phyloP scores from a whole-genome alignment of 92 coral and sea anemone species.

The Pocillopora grandis region DNA sequence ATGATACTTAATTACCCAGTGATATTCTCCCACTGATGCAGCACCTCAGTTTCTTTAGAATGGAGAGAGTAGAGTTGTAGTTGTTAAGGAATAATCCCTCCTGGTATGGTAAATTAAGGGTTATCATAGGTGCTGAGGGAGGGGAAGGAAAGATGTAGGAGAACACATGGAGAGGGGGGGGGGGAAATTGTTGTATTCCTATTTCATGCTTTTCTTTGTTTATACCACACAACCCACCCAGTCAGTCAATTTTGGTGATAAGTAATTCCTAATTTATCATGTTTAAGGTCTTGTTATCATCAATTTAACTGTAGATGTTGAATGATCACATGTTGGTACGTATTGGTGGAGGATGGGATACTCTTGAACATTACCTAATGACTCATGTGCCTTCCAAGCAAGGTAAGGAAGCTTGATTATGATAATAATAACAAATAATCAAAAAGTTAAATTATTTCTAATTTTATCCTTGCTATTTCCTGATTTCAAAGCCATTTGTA shows the following conservation, averaged over 20 bases:
- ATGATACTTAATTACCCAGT: no score
- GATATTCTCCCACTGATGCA: no score
- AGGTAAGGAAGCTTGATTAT: slow-evolving; percentile 25
- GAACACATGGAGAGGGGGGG: background rate
- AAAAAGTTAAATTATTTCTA: no score
- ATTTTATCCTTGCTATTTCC: background rate
- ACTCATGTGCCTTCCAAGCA: slow-evolving; percentile 88
- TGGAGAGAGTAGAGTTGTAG: no score
- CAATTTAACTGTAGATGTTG: slow-evolving; percentile 67
- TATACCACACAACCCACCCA: no score
- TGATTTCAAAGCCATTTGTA: background rate
- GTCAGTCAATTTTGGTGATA: no score
- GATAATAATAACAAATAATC: no score
- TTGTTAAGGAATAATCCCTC: no score
- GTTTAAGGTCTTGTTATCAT: background rate
- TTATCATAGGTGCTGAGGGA: no score
- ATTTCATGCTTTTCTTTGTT: background rate
- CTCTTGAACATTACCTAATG: slow-evolving; percentile 93
- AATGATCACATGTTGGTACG: slow-evolving; percentile 96
- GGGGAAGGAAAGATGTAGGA: background rate
- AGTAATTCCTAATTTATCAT: no score
- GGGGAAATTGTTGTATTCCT: background rate
- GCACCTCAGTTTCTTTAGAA: no score
- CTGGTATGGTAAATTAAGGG: no score
- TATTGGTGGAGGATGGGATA: slow-evolving; percentile 99